Conservation (phyloP, 2,113 vertebrate species). For the Sapajus apella region DNA sequence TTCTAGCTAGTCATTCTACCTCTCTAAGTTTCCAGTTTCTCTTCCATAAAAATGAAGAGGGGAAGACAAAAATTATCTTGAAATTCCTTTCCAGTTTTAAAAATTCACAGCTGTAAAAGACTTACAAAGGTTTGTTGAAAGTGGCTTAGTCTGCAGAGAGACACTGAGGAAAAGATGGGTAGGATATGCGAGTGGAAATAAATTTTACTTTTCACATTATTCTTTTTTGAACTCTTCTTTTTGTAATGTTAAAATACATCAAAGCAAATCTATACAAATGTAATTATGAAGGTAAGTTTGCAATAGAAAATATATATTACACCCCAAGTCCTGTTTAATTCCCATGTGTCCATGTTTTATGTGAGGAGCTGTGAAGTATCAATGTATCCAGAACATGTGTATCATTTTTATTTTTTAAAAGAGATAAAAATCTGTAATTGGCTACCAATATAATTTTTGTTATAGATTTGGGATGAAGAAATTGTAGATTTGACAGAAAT, state of each 20-base stretch:
- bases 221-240: background rate
- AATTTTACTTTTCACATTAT: constrained; percentile 6
- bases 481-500: background rate
- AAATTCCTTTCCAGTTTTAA: constrained; percentile 25
- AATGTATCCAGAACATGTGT: background rate
- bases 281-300: background rate
- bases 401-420: background rate
- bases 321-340: background rate
- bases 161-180: background rate
- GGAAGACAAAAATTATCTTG: background rate
- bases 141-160: background rate
- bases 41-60: background rate
- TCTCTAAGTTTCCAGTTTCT: constrained; percentile 2
- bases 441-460: background rate
- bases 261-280: background rate
- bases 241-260: background rate
- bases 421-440: background rate
- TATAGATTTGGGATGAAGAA: background rate
- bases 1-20: background rate
- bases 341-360: background rate
- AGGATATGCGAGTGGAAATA: background rate
- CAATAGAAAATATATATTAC: background rate
- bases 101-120: background rate
- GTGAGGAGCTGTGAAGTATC: background rate
- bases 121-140: background rate